Conservation (phyloP, 2,113 vertebrate genomes). For the Hippoglossus stenolepis region DNA sequence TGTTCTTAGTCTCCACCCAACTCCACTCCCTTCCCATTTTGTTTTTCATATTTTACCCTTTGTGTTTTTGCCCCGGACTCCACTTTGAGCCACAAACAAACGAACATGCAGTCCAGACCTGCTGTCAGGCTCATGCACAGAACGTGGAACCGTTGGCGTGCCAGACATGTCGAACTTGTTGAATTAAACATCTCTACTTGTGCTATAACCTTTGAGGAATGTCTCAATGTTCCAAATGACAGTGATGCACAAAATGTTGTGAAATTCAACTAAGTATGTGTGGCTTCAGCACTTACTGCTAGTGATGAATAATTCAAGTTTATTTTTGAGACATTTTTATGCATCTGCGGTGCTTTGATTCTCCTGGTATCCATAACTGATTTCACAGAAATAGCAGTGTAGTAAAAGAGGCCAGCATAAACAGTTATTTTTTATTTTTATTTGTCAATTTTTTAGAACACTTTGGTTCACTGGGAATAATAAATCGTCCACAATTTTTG, state of each 20-base stretch:
- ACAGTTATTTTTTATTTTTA: conserved; percentile 13
- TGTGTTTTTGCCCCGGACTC: conserved; percentile 33
- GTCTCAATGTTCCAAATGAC: conserved; percentile 23
- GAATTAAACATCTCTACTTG: conserved; percentile 44
- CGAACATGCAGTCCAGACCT: conserved; percentile 33
- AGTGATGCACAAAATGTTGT: conserved; percentile 19
- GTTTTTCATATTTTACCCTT: conserved; percentile 12
- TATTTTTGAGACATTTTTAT: conserved; percentile 22
- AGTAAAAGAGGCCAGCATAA: neutral
- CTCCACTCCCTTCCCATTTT: neutral
- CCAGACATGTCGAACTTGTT: conserved; percentile 31
- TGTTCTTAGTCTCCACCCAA: neutral
- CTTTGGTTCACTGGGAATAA: conserved; percentile 55
- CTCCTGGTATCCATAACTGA: conserved; percentile 27
- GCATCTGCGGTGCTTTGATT: conserved; percentile 32
- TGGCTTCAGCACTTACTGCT: neutral
- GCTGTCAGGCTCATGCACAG: conserved; percentile 37
- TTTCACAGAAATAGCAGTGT: conserved; percentile 33
- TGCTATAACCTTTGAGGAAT: conserved; percentile 22
- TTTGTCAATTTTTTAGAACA: conserved; percentile 38
- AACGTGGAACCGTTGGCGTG: conserved; percentile 32
- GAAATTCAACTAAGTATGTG: neutral
- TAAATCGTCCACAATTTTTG: conserved; percentile 38
- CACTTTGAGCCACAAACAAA: conserved; percentile 55
- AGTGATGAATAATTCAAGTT: conserved; percentile 40